These are phyloP conservation scores for Phalanger gymnotis DNA, from an alignment of 2,797 vertebrate species.

Conservation along the genomic window DNA sequence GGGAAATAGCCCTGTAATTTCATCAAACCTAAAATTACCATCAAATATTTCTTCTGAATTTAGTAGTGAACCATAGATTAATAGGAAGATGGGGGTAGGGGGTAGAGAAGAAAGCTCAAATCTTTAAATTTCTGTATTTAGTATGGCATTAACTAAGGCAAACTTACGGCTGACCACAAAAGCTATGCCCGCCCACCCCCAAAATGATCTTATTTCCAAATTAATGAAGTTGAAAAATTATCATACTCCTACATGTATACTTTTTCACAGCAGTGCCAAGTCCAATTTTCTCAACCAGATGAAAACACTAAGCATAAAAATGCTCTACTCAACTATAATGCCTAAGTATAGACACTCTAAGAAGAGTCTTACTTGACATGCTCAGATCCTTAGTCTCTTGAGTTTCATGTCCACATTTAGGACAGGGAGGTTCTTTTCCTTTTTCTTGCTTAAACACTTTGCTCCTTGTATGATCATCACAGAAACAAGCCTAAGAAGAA, in stretches of 20 bases:
- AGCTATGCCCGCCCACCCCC: conserved; percentile 39
- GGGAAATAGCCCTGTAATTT: conserved; percentile 18
- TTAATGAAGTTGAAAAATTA: neutral
- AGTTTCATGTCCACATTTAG: conserved; percentile 98
- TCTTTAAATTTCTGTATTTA: conserved; percentile 57
- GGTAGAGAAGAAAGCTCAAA: conserved; percentile 11
- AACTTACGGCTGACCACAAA: conserved; percentile 17
- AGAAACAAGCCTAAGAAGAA: conserved; percentile 92
- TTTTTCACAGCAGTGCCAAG: neutral
- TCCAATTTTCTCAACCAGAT: neutral
- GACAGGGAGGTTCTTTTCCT: conserved; percentile 95
- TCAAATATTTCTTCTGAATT: conserved; percentile 2
- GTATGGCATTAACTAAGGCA: conserved; percentile 18
- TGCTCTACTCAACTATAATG: neutral
- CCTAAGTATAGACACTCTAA: conserved; percentile 27
- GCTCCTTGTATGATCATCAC: conserved; percentile 95
- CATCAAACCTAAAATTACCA: conserved; percentile 5
- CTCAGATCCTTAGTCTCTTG: conserved; percentile 99
- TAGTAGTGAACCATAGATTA: conserved; percentile 43
- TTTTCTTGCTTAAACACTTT: conserved; percentile 99
- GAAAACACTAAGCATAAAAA: neutral
- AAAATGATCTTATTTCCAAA: conserved; percentile 40
- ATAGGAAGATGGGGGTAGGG: conserved; percentile 8
- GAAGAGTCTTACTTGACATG: conserved; percentile 96
- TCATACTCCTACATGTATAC: neutral